Evolutionary conservation across 1,140 invertebrate genomes (phyloP), one percentile per base, ranked within the genome.

Genomic region (Pentalonia nigronervosa): DNA sequence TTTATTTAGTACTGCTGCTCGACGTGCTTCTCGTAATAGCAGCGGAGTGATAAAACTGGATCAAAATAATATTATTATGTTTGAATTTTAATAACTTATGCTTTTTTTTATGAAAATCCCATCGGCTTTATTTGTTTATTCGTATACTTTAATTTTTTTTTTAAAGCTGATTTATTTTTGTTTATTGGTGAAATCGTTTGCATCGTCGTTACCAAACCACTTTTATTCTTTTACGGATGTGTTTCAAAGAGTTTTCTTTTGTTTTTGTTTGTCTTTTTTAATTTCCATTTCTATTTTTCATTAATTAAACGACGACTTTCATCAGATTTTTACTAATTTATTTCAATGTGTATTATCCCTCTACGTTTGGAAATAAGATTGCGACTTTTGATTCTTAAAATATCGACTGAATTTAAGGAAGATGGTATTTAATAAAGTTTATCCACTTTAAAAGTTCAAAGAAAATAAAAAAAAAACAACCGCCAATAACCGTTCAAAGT

Each of bases 381-480:
- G 11, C 2, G 2, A 47, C 41, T 87, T 87, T 86, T n/a, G 25
- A 87, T 14, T 87, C 30, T 87, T 47, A 47, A 30, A 87, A 87
- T 87, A 87, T 87, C 30, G 84, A 87, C 41, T 30, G 17, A 87
- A 87, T 47, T 47, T n/a, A 7, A 47, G 9, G 17, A 41, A 41
- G 41, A 11, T 9, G 34, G 20, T 50, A 89, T 89, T 53, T 86
- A n/a, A 47, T 86, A 86, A 86, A 86, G 84, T 86, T 86, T 48
- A 48, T 88, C 47, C 30, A 25, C 30, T 88, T 23, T 53, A 23
- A 34, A 53, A 23, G 34, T 89, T 53, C n/a, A 36, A 53, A 34
- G 50, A 17, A 88, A 23, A 89, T 53, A 89, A 89, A 76, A 56
- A 76, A 76, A 67, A 67, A 41, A 88, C 30, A 53, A 53, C 48